Evolutionary conservation across 2,797 vertebrate genomes (phyloP), one percentile per base, ranked within the genome.

Genomic region (Lerista edwardsae): DNA sequence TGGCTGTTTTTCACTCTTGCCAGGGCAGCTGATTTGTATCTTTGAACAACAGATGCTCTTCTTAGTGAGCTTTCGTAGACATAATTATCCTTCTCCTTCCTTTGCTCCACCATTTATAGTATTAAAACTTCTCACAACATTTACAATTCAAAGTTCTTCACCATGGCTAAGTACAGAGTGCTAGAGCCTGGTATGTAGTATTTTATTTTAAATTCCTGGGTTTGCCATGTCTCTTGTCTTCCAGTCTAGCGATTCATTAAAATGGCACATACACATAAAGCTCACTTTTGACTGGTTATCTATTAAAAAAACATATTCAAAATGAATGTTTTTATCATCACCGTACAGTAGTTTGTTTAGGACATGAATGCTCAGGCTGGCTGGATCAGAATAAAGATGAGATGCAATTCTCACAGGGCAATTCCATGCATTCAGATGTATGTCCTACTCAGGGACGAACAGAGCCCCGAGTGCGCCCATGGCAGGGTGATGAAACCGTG

Each of bases 201-300:
- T 92, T 87, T 78, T 78, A 55, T 92, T 88, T 80, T 78, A 79
- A 82, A 86, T 34, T 82, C 36, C 44, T 10, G 85, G 47, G 77
- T 83, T 15, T 79, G 67, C 21, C 59, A 51, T 36, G 74, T 85
- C 91, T 78, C 55, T 79, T 88, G 67, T 44, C 41, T 80, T 91
- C 71, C 51, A 79, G 79, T 3, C 90, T 21, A 89, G 71, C 64
- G 44, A 41, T 80, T 90, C 67, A 79, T 15, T 80, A 93, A 85
- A 75, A 91, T 59, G 89, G 11, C 31, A 76, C 39, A 80, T 47
- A 85, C 83, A 75, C 86, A 84, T 15, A 91, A 62, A 19, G 34
- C 55, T 75, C 27, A 41, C 44, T 85, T 83, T 90, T 72, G 77
- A 84, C 59, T 88, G n/a, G n/a, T 17, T 78, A 87, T 72, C 36